phyloP scores from a whole-genome alignment of 2,113 vertebrate species.

The Microcebus tavaratra region DNA sequence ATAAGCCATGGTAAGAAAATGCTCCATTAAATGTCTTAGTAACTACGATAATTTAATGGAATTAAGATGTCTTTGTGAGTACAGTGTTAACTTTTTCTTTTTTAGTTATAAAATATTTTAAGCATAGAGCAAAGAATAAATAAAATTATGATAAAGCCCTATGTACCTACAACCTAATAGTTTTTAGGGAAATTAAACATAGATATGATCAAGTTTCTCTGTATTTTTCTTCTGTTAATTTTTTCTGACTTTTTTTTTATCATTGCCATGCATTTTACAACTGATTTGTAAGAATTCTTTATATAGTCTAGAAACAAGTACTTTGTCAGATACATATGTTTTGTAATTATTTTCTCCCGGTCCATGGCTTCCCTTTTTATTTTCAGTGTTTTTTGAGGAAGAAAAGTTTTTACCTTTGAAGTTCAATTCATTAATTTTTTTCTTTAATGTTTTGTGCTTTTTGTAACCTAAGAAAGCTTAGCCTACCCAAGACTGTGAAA shows the following conservation, averaged over 20 bases:
- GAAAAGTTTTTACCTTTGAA: neutral
- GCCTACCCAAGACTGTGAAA: neutral
- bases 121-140: constrained; percentile 12
- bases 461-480: neutral
- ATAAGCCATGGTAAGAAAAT: neutral
- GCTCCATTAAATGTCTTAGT: neutral
- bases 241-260: neutral
- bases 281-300: neutral
- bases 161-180: neutral
- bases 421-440: neutral
- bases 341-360: neutral
- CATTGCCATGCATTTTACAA: constrained; percentile 1
- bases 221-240: neutral
- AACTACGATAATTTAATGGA: constrained; percentile 13
- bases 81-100: constrained; percentile 7
- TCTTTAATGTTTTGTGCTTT: neutral
- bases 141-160: neutral
- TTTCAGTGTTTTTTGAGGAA: constrained; percentile 13
- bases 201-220: neutral
- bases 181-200: constrained; percentile 18
- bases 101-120: constrained; percentile 41
- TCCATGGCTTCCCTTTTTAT: neutral
- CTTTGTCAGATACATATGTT: neutral
- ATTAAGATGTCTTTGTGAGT: neutral
- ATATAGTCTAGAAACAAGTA: neutral